These are phyloP conservation scores for Pseudococcus viburni DNA, from an alignment of 2,888 invertebrate genomes.

Conservation along the genomic window DNA sequence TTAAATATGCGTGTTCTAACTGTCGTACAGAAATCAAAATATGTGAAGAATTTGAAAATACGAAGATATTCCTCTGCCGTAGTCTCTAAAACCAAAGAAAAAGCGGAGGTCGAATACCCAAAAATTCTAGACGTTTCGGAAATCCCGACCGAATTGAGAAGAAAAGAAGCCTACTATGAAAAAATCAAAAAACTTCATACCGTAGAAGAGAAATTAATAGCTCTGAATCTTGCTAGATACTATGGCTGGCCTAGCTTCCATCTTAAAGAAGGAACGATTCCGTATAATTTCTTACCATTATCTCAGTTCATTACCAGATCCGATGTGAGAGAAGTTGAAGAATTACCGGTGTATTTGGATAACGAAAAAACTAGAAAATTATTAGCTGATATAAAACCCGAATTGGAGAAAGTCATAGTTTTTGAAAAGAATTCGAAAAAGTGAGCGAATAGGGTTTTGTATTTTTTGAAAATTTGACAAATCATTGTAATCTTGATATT, in stretches of 20 bases:
- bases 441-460: conserved; percentile 72
- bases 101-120: conserved; percentile 60
- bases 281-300: conserved; percentile 80
- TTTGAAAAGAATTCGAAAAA: conserved; percentile 76
- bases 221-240: conserved; percentile 85
- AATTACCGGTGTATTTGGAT: conserved; percentile 74
- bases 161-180: conserved; percentile 65
- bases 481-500: neutral
- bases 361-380: conserved; percentile 73
- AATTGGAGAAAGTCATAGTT: conserved; percentile 78
- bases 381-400: conserved; percentile 74
- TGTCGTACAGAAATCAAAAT: neutral
- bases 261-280: conserved; percentile 76
- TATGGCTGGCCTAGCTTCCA: conserved; percentile 82
- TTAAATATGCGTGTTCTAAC: conserved; percentile 13
- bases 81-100: neutral
- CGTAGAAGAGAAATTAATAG: conserved; percentile 87
- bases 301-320: conserved; percentile 86
- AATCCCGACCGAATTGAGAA: conserved; percentile 9
- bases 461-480: neutral
- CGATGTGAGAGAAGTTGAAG: conserved; percentile 76
- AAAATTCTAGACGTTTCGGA: conserved; percentile 61
- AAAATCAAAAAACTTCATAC: conserved; percentile 73
- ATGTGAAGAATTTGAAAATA: conserved; percentile 1
- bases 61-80: neutral